These are phyloP conservation scores for Myiotriccus ornatus DNA, from an alignment of 2,797 vertebrate species.

Conservation along the genomic window DNA sequence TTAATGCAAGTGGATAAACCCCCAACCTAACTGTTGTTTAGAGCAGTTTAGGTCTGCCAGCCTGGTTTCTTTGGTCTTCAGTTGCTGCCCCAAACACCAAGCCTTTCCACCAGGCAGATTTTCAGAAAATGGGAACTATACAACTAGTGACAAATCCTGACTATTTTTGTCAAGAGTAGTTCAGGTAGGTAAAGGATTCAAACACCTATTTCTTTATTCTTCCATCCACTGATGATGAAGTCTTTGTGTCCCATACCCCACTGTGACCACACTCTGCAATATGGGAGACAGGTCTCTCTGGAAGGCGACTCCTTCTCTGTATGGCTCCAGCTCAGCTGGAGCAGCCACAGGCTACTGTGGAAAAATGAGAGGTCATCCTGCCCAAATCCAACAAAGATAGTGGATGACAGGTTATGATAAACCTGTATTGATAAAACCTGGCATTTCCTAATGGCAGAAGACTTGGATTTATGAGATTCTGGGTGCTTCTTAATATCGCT, in stretches of 20 bases:
- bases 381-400: accelerated
- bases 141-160: not conserved
- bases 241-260: not conserved
- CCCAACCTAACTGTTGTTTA: accelerated
- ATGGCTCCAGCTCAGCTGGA: not conserved
- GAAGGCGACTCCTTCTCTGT: not conserved
- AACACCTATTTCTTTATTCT: not conserved
- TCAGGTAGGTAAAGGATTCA: not conserved
- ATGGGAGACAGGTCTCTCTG: not conserved
- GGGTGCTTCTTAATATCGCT: accelerated
- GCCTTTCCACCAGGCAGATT: not conserved
- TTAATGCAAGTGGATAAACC: not conserved
- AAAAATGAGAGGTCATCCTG: not conserved
- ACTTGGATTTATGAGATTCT: not conserved
- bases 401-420: not conserved
- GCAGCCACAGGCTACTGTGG: not conserved
- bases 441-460: not conserved
- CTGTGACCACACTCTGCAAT: accelerated
- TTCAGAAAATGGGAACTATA: not conserved
- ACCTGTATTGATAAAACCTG: not conserved
- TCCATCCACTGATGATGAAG: not conserved
- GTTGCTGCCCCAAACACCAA: accelerated
- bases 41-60: not conserved
- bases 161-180: not conserved
- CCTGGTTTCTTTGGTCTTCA: not conserved